phyloP scores from a whole-genome alignment of 2,113 vertebrate genomes.

The Oncorhynchus kisutch region DNA sequence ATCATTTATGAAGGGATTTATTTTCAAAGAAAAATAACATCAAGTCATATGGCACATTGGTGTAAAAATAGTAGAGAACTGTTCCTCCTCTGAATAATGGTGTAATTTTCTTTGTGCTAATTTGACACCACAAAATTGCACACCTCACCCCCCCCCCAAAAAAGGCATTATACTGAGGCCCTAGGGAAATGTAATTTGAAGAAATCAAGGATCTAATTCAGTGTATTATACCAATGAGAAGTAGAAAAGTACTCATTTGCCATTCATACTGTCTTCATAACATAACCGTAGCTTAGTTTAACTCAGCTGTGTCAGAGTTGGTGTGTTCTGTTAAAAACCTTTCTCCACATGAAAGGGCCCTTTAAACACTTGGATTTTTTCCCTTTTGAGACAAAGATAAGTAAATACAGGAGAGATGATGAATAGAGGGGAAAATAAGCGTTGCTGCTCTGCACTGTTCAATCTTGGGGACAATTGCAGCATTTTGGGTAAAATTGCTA shows the following conservation, averaged over 20 bases:
- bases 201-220: slow-evolving; percentile 76
- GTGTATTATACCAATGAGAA: slow-evolving; percentile 71
- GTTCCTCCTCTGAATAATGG: slow-evolving; percentile 53
- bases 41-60: slow-evolving; percentile 60
- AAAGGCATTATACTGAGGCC: slow-evolving; percentile 49
- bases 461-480: slow-evolving; percentile 81
- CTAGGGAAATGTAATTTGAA: slow-evolving; percentile 71
- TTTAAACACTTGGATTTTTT: slow-evolving; percentile 71
- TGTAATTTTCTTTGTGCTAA: slow-evolving; percentile 68
- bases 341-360: slow-evolving; percentile 65
- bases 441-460: slow-evolving; percentile 69
- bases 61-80: slow-evolving; percentile 52
- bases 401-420: slow-evolving; percentile 80
- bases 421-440: slow-evolving; percentile 77
- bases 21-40: slow-evolving; percentile 72
- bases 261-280: slow-evolving; percentile 73
- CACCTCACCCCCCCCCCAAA: slow-evolving; percentile 59
- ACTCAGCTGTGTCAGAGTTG: slow-evolving; percentile 67
- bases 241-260: slow-evolving; percentile 73
- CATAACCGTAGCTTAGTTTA: slow-evolving; percentile 68
- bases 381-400: slow-evolving; percentile 76
- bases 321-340: slow-evolving; percentile 67
- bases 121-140: slow-evolving; percentile 72
- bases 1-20: slow-evolving; percentile 75
- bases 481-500: slow-evolving; percentile 80